Conservation (phyloP, 2,113 vertebrate genomes). For the Pomatostomus ruficeps region DNA sequence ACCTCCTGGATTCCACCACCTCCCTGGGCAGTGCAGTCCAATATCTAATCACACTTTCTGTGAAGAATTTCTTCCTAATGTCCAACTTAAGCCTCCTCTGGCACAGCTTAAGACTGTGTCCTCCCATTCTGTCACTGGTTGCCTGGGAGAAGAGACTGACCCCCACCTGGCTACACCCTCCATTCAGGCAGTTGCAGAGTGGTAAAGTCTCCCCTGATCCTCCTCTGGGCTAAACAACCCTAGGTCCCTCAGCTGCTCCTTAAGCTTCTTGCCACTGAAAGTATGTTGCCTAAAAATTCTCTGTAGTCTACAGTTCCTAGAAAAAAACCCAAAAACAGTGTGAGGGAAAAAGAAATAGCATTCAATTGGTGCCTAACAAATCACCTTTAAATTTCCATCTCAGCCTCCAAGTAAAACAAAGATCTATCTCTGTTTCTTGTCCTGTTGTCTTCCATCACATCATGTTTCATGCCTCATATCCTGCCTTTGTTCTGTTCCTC, state of each 20-base stretch:
- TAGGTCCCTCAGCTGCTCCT: background rate
- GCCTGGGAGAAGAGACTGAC: background rate
- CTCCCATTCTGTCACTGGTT: background rate
- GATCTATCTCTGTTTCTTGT: background rate
- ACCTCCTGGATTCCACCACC: background rate
- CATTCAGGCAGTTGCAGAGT: background rate
- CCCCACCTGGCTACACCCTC: background rate
- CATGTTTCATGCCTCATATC: background rate
- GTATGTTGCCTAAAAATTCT: background rate
- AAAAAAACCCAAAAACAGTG: fast-evolving
- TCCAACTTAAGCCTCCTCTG: background rate
- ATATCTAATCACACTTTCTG: fast-evolving
- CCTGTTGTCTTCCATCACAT: background rate
- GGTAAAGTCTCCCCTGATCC: background rate
- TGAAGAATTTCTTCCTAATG: background rate
- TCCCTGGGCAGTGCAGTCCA: background rate
- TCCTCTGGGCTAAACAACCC: background rate
- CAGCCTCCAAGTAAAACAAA: background rate
- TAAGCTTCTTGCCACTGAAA: background rate
- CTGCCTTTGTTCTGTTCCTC: background rate
- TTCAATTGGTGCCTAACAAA: background rate
- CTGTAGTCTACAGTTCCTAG: background rate
- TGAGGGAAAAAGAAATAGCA: background rate
- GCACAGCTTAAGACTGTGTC: too few relatives aligned
- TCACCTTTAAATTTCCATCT: background rate